phyloP scores from a whole-genome alignment of 2,113 vertebrate genomes.

The Verasper variegatus region DNA sequence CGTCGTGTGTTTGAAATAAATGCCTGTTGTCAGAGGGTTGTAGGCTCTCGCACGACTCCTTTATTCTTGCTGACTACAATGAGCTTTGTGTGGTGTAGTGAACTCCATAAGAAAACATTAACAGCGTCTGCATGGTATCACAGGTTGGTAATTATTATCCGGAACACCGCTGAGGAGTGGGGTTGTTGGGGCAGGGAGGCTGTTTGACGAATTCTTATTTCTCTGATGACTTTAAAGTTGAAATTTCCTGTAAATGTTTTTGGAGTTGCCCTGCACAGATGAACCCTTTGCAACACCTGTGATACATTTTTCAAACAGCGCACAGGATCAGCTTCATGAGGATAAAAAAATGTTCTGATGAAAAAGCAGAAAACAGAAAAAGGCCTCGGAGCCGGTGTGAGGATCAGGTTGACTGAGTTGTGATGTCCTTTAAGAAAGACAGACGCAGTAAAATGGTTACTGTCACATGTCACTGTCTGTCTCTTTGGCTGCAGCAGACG shows the following conservation, averaged over 20 bases:
- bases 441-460: no score
- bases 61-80: no score
- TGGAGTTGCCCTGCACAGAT: no score
- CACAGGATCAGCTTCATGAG: neutral
- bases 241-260: neutral
- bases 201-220: neutral
- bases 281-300: neutral
- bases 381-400: neutral
- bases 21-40: no score
- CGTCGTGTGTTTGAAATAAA: no score
- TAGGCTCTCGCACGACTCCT: no score
- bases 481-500: no score
- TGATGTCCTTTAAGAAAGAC: slow-evolving; percentile 32
- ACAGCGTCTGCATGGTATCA: slow-evolving; percentile 7
- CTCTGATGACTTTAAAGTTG: neutral
- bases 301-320: neutral
- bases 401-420: no score
- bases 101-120: slow-evolving; percentile 44
- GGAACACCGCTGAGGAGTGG: neutral
- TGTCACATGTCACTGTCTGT: slow-evolving; percentile 26
- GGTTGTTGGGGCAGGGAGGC: no score
- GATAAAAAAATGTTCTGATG: no score
- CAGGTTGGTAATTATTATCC: slow-evolving; percentile 39
- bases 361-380: no score
- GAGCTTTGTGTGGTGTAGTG: neutral